Evolutionary conservation across 2,888 invertebrate species (phyloP), one percentile per base, ranked within the genome.

Genomic region (Drosophila eohydei): DNA sequence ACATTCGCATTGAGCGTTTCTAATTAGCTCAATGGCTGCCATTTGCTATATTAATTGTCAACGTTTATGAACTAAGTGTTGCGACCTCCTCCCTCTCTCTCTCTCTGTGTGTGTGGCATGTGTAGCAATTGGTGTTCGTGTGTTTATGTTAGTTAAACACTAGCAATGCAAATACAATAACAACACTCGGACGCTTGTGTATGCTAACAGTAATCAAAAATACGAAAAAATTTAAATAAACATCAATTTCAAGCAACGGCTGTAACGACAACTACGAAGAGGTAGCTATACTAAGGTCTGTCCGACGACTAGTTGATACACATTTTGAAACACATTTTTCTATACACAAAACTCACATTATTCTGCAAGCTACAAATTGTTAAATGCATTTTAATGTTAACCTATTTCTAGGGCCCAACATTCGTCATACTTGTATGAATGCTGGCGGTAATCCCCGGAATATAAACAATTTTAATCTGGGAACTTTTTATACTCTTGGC

Each of bases 11-110:
- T 90, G 86, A 83, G 76, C 84, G 78, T 73, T 86, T 87, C 87
- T 89, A 86, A 86, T 86, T 86, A 88, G 90, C 77, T 71, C 71
- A 86, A 90, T 89, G 74, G 71, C 74, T 58, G 74, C 71, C 81
- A 86, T 83, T 88, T 81, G 69, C 81, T 65, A 70, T 70, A 90
- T 81, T 86, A 86, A 90, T 87, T 90, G 90, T 89, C 79, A 88
- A 74, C 90, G 84, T 73, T 89, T 90, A 89, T 84, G 86, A 89
- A 76, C 72, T 89, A 74, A 85, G 56, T 60, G 68, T 60, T 56
- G 41, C 41, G 51, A 41, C 32, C 32, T 56, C 12, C 40, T 38
- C 38, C 54, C 50, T 51, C 38, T 28, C 38, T 34, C 7, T 52
- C 40, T 50, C n/a, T 43, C 50, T 48, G 43, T 40, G 6, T 54